phyloP scores from a whole-genome alignment of 35 echinoderm and acorn worm genomes.

The Diadema setosum region DNA sequence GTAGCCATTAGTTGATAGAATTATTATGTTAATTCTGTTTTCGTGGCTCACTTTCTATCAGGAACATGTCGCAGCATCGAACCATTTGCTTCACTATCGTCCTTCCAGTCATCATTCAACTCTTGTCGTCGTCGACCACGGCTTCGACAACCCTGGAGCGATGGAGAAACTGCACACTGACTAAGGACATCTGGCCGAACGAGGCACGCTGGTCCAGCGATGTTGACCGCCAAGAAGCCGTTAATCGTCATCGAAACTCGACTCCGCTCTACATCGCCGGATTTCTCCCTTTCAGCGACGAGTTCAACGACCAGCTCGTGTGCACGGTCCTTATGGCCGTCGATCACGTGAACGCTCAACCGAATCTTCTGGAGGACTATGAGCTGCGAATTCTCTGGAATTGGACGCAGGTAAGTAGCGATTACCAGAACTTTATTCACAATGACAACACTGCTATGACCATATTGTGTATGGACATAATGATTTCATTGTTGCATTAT shows the following conservation, averaged over 20 bases:
- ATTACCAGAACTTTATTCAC: no score
- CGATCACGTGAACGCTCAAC: slow-evolving; percentile 61
- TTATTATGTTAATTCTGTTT: no score
- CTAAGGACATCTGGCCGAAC: background rate
- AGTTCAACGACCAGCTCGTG: slow-evolving; percentile 26
- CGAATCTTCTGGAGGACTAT: slow-evolving; percentile 41
- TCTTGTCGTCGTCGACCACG: no score
- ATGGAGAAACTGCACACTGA: background rate
- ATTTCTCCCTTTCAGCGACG: slow-evolving; percentile 39
- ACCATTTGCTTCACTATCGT: no score
- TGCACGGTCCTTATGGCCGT: slow-evolving; percentile 25
- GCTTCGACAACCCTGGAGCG: background rate
- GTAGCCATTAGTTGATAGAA: no score
- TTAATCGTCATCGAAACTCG: background rate
- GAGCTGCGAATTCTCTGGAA: slow-evolving; percentile 57
- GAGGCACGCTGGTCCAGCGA: background rate
- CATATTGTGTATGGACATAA: no score
- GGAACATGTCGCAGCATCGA: no score
- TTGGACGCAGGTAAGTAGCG: slow-evolving; percentile 58
- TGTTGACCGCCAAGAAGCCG: no score
- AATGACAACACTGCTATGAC: no score
- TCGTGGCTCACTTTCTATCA: no score
- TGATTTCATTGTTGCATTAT: no score
- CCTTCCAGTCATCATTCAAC: no score
- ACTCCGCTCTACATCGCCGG: slow-evolving; percentile 66